Evolutionary conservation across 2,113 vertebrate species (phyloP).

Genomic region (Oophaga pumilio): DNA sequence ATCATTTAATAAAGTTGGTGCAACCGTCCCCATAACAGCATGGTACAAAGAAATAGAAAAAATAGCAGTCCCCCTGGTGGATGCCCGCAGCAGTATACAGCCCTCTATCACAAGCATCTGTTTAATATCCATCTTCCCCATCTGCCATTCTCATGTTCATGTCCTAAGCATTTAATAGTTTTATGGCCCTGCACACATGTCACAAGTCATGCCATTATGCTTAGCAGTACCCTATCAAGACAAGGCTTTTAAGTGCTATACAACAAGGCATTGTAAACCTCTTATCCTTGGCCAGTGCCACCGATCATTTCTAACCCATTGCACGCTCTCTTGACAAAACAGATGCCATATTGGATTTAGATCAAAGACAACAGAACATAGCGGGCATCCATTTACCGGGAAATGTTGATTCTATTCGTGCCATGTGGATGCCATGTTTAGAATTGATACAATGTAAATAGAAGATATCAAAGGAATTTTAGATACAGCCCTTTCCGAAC

Average conservation of each 20-base stretch:
- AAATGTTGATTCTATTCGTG: constrained; percentile 21
- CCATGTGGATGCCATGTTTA: neutral
- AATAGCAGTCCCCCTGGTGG: too few relatives aligned
- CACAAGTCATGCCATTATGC: neutral
- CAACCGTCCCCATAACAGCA: too few relatives aligned
- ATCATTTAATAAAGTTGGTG: too few relatives aligned
- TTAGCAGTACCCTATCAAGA: neutral
- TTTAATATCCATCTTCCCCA: neutral
- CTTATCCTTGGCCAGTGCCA: neutral
- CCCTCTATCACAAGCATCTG: neutral
- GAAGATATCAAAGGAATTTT: neutral
- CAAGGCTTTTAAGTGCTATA: constrained; percentile 5
- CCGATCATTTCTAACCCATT: constrained; percentile 20
- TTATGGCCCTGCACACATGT: constrained; percentile 1
- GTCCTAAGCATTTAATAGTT: neutral
- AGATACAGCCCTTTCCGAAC: neutral
- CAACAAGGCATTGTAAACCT: constrained; percentile 47
- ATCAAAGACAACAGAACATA: neutral
- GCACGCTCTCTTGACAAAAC: constrained; percentile 36
- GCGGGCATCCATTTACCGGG: neutral
- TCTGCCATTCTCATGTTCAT: neutral
- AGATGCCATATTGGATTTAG: constrained; percentile 56
- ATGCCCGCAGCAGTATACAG: neutral
- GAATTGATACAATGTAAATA: neutral
- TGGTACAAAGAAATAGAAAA: too few relatives aligned